phyloP scores from a whole-genome alignment of 2,113 vertebrate genomes.

The Sander vitreus region DNA sequence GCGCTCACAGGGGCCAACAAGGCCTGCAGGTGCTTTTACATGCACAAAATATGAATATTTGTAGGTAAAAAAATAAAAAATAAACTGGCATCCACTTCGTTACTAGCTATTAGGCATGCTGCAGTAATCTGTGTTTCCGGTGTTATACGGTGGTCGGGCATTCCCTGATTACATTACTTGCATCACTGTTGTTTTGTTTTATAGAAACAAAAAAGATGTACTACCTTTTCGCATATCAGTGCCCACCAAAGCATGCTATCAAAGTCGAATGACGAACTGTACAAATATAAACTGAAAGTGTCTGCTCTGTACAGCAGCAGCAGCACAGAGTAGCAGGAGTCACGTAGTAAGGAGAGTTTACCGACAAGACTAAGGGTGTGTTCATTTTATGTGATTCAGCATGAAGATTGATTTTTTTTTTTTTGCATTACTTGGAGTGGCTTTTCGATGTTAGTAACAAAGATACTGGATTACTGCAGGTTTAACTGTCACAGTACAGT shows the following conservation, averaged over 20 bases:
- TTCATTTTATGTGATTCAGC: background rate
- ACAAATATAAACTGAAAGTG: no score
- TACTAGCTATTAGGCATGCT: no score
- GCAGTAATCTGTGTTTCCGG: no score
- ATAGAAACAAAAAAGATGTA: no score
- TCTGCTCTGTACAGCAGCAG: no score
- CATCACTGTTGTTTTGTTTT: no score
- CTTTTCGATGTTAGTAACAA: background rate
- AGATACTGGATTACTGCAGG: background rate
- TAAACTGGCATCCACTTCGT: background rate
- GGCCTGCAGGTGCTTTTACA: slow-evolving; percentile 1
- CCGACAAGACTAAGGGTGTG: background rate
- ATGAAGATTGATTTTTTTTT: background rate
- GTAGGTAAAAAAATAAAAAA: background rate
- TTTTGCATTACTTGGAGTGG: background rate
- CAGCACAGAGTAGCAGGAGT: no score
- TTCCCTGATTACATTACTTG: no score
- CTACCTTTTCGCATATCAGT: background rate
- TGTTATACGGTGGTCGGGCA: no score
- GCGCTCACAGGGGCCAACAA: background rate
- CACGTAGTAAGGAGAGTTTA: no score
- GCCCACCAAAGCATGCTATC: no score
- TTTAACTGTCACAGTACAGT: background rate
- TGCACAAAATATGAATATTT: background rate
- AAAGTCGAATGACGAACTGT: no score